A percentile compares a stretch with the other conserved stretches of the same genome.
phyloP scores from a whole-genome alignment of 1,140 invertebrate species.

The Diorhabda carinulata region DNA sequence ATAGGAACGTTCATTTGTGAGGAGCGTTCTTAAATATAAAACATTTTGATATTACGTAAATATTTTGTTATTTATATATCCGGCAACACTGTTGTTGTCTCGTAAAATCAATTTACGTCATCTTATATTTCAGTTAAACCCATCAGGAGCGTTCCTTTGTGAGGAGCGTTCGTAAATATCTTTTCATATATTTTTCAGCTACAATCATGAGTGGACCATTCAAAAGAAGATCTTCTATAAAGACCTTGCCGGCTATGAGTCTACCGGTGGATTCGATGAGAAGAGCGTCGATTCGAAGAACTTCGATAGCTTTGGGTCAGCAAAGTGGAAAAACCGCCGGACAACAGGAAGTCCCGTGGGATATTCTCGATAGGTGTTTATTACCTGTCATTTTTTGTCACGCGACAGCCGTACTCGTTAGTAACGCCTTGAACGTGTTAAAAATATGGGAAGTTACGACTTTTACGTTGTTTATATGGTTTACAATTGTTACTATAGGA shows the following conservation, averaged over 20 bases:
- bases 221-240: slow-evolving; percentile 42
- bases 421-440: slow-evolving; percentile 64
- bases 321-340: slow-evolving; percentile 8
- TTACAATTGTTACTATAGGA: slow-evolving; percentile 64
- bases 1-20: too few relatives aligned
- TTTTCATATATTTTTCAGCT: background rate
- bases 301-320: slow-evolving; percentile 31
- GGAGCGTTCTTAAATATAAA: too few relatives aligned
- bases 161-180: slow-evolving; percentile 11
- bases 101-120: too few relatives aligned
- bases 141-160: too few relatives aligned
- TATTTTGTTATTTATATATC: too few relatives aligned
- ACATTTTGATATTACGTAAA: too few relatives aligned
- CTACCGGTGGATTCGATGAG: slow-evolving; percentile 23
- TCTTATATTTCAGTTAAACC: too few relatives aligned
- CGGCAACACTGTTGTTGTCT: too few relatives aligned
- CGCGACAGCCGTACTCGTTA: slow-evolving; percentile 67
- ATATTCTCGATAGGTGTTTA: slow-evolving; percentile 72
- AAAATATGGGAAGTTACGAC: slow-evolving; percentile 69
- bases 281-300: slow-evolving; percentile 30
- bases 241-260: slow-evolving; percentile 36
- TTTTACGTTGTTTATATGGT: slow-evolving; percentile 70
- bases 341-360: slow-evolving; percentile 64
- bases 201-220: slow-evolving; percentile 45
- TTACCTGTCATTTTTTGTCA: slow-evolving; percentile 73